Evolutionary conservation across 2,797 vertebrate species (phyloP), one percentile per base, ranked within the genome.

Genomic region (Hemibagrus guttatus): DNA sequence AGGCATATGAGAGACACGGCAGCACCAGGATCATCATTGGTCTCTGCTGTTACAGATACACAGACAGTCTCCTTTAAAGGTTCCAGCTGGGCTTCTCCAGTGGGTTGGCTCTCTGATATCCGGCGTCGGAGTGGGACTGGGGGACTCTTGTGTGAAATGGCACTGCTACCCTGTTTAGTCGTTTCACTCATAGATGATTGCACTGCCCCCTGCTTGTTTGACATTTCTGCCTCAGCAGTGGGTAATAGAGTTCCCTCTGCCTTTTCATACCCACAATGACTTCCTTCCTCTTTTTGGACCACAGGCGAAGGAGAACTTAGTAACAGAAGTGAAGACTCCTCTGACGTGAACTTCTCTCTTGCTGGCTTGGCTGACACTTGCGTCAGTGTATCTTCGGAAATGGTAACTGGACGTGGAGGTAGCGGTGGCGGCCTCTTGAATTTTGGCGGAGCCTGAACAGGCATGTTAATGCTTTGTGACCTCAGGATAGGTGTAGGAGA

Each of bases 401-500:
- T 68, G 46, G 90, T 93, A 8, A 94, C 92, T n/a, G 95, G 95
- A n/a, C 95, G 89, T 46, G 96, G 90, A 59, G 89, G 91, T 76
- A 31, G 86, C 35, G 96, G 95, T 64, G 95, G 96, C 0, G 93
- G 95, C 19, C 91, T 93, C 87, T 94, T 95, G 90, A 93, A 95
- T 89, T 90, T 90, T 8, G 89, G 89, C 1, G 83, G 87, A 39
- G 52, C 74, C 74, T 85, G 89, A 75, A 85, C 7, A 3, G 88
- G 90, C 63, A 82, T 85, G 72, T 21, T 89, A 1, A 17, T 72
- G 3, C 92, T 89, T 69, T 92, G 92, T 90, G 92, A 95, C 89
- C 90, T 88, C 35, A 89, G 86, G 87, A 93, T 92, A 31, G 89
- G 89, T 12, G 31, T n/a, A 26, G 88, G 79, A 75, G 54, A 69